A percentile compares a stretch with the other conserved stretches of the same genome.
These are phyloP conservation scores for Hydrolagus affinis DNA, from an alignment of 2,113 vertebrate species.

Conservation along the genomic window DNA sequence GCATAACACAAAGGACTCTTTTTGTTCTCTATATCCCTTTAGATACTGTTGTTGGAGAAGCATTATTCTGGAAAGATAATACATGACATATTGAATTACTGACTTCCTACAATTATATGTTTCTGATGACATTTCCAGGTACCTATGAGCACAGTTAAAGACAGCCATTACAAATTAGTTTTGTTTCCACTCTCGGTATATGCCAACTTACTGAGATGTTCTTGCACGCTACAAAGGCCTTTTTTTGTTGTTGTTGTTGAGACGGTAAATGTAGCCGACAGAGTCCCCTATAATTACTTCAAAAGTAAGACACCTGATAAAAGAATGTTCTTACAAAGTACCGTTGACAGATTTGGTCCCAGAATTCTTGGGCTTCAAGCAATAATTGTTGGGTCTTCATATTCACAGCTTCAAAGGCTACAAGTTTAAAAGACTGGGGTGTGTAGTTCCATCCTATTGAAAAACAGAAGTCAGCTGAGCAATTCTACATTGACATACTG, in stretches of 20 bases:
- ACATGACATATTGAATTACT: constrained; percentile 6
- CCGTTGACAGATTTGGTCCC: constrained; percentile 5
- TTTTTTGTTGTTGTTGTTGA: neutral
- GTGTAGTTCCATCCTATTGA: neutral
- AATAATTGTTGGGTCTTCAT: constrained; percentile 14
- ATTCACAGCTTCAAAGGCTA: constrained; percentile 12
- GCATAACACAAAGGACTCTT: neutral
- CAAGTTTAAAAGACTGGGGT: constrained; percentile 6
- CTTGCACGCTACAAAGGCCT: neutral
- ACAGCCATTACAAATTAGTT: neutral
- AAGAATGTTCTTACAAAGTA: constrained; percentile 18
- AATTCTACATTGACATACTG: neutral
- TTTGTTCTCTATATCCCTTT: neutral
- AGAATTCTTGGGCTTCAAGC: constrained; percentile 16
- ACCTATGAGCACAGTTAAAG: neutral
- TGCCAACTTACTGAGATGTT: neutral
- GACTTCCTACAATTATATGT: neutral
- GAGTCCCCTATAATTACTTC: constrained; percentile 9
- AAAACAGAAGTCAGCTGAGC: neutral
- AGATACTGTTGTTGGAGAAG: neutral
- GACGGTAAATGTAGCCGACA: neutral
- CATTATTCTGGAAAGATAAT: neutral
- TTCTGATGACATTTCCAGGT: neutral
- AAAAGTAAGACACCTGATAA: constrained; percentile 21
- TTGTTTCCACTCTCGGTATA: neutral